Base-by-base conservation (phyloP, 2,113 vertebrate genomes). In the Triplophysa dalaica region DNA sequence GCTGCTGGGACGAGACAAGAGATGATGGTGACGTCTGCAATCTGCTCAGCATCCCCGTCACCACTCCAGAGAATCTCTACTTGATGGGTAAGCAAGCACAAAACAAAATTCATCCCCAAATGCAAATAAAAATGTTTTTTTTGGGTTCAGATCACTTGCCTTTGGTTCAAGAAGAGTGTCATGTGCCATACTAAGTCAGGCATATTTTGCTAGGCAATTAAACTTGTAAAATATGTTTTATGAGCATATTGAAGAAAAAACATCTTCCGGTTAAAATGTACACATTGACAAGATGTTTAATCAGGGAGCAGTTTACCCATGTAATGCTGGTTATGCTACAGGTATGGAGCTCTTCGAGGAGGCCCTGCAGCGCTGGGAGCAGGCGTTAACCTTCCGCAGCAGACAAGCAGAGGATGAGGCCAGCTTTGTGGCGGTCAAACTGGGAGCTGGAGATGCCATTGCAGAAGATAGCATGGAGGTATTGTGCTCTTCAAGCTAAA, bases 331-430 rank as follows among this genome's bases (percentile, higher is more conserved):
- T 58, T n/a, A 1, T 58, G 21, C 2, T 3, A 17, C 84, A 99
- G 98, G 98, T 22, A 98, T 99, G 97, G 97, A 99, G 85, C 87
- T 99, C 80, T 99, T 99, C 11, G 97, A 99, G 84, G 97, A 99
- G 83, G 98, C 98, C 0, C 85, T 99, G 56, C 90, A 91, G 22
- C 93, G 96, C 10, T 99, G 98, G 98, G 98, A 99, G 65, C 95
- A 99, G 78, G 97, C 97, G 0, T 79, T 99, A 2, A 95, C 93
- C 0, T 99, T 98, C 82, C 94, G 96, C 52, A 94, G 89, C 87
- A 92, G 92, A 26, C 94, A 94, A 79, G 90, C 86, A 0, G 96
- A 97, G 26, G 97, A 97, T 10, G 96, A 98, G 77, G 92, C 86
- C 1, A 89, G 83, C 78, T 98, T 94, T 77, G 82, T 89, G 2